These are phyloP conservation scores for Hymenochirus boettgeri DNA, from an alignment of 2,113 vertebrate genomes.

Conservation along the genomic window DNA sequence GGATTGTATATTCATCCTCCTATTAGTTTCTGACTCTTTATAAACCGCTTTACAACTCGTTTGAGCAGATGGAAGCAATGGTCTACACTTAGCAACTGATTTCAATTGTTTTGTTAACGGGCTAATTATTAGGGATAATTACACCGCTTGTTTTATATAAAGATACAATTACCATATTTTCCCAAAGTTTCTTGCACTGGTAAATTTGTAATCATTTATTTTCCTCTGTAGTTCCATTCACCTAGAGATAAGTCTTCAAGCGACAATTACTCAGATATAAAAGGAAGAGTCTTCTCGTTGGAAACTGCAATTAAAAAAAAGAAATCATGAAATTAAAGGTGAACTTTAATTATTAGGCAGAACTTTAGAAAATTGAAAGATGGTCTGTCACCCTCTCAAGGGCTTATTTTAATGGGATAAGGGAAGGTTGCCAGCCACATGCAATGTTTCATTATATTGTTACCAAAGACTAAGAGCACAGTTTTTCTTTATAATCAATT, in stretches of 20 bases:
- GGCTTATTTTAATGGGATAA: background rate
- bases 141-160: slow-evolving; percentile 16
- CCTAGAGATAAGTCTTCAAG: background rate
- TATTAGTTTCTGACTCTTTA: background rate
- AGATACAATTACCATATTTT: slow-evolving; percentile 18
- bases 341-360: slow-evolving; percentile 4
- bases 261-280: slow-evolving; percentile 5
- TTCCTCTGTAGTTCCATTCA: background rate
- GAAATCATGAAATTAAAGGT: slow-evolving; percentile 6
- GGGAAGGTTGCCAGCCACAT: background rate
- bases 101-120: slow-evolving; percentile 21
- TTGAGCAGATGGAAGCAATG: slow-evolving; percentile 24
- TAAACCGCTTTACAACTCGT: slow-evolving; percentile 4
- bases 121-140: slow-evolving; percentile 30
- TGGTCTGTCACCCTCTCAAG: background rate
- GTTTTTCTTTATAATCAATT: background rate
- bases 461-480: background rate
- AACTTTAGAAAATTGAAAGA: slow-evolving; percentile 6
- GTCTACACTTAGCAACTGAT: background rate
- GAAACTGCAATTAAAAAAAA: background rate
- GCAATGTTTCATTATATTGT: background rate
- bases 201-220: slow-evolving; percentile 1
- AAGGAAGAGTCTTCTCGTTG: background rate
- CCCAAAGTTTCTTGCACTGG: background rate
- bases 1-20: background rate